These are phyloP conservation scores for Perccottus glenii DNA, from an alignment of 2,113 vertebrate species.

Conservation along the genomic window DNA sequence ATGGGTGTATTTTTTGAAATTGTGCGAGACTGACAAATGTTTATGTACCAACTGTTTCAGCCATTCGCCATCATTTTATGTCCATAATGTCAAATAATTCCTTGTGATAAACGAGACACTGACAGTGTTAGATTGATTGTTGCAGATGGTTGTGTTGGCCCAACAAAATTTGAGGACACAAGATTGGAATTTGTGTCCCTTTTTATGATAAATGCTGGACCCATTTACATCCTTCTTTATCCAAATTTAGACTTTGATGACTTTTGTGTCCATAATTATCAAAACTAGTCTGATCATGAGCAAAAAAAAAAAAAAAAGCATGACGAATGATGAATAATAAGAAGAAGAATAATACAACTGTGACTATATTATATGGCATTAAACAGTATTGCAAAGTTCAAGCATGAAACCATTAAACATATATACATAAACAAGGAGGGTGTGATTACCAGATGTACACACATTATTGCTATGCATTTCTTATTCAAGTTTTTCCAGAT, in stretches of 20 bases:
- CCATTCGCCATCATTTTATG: not conserved
- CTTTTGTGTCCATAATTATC: not conserved
- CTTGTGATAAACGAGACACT: not conserved
- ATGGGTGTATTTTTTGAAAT: not conserved
- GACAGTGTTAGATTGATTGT: slow-evolving; percentile 1
- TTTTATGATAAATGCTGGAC: not conserved
- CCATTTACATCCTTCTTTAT: not conserved
- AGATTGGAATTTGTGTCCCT: not conserved
- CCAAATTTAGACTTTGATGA: slow-evolving; percentile 4
- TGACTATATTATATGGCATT: too few species aligned
- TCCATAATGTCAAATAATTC: not conserved
- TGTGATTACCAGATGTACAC: too few species aligned
- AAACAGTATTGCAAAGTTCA: too few species aligned
- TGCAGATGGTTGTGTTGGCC: slow-evolving; percentile 3
- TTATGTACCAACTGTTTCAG: not conserved
- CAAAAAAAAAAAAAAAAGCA: too few species aligned
- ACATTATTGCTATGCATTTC: too few species aligned
- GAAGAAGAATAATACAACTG: too few species aligned
- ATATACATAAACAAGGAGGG: too few species aligned
- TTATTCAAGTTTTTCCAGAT: too few species aligned
- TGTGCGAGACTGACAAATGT: not conserved
- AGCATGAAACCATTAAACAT: too few species aligned
- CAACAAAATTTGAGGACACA: not conserved
- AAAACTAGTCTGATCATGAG: too few species aligned
- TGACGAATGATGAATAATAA: too few species aligned